A percentile compares a stretch with the other conserved stretches of the same genome.
Evolutionary conservation across 2,113 vertebrate species (phyloP).

Genomic region (Engraulis encrasicolus): DNA sequence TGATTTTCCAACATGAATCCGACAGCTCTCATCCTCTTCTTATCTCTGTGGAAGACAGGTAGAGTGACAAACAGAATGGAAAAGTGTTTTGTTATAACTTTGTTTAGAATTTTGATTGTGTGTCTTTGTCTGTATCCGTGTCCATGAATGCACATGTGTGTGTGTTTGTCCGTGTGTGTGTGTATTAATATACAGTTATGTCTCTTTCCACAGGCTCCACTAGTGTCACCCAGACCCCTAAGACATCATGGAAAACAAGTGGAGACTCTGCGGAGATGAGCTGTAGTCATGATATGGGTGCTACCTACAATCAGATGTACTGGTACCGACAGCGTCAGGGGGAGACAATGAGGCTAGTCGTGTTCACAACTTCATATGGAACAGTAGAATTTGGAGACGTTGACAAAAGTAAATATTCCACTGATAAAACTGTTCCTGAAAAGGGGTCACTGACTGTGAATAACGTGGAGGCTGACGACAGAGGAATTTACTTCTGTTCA

Average conservation of each 20-base stretch:
- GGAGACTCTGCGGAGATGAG: not conserved
- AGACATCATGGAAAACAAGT: conserved; percentile 9
- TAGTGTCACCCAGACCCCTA: conserved; percentile 45
- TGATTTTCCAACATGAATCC: not conserved
- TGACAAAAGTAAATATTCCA: conserved; percentile 26
- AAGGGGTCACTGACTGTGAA: conserved; percentile 56
- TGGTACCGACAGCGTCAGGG: conserved; percentile 34
- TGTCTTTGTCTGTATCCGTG: too few relatives aligned
- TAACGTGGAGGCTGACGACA: conserved; percentile 36
- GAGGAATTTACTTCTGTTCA: conserved; percentile 50
- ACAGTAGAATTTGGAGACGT: conserved; percentile 39
- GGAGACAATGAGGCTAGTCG: conserved; percentile 29
- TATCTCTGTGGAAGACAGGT: not conserved
- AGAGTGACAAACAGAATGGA: not conserved
- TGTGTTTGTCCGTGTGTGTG: too few relatives aligned
- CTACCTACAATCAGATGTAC: conserved; percentile 48
- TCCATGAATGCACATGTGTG: too few relatives aligned
- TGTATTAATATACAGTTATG: too few relatives aligned
- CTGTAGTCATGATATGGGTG: not conserved
- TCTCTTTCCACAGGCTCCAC: not conserved
- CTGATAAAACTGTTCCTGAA: not conserved
- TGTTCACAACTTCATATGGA: not conserved
- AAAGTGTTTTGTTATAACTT: too few relatives aligned
- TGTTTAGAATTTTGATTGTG: too few relatives aligned
- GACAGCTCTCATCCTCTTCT: not conserved